Conservation (phyloP, 2,888 invertebrate species). For the Melanotus villosus region DNA sequence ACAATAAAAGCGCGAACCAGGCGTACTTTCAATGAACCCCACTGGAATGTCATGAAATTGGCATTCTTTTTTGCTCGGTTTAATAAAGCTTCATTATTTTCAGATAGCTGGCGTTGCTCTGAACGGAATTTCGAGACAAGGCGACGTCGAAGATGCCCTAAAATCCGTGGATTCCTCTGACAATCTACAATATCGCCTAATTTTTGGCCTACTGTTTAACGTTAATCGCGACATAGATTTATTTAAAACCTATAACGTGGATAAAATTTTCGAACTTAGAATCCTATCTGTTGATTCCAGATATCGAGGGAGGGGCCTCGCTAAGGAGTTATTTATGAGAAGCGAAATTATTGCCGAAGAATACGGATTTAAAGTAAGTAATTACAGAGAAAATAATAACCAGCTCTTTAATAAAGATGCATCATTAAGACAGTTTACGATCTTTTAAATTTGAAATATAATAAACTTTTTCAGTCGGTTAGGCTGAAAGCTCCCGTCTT, state of each 20-base stretch:
- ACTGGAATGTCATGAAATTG: conserved; percentile 42
- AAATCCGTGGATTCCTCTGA: conserved; percentile 77
- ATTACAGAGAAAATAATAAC: too few species aligned
- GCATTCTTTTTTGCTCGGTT: conserved; percentile 42
- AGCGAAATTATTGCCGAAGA: conserved; percentile 78
- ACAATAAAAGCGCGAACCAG: conserved; percentile 38
- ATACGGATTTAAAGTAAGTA: conserved; percentile 77
- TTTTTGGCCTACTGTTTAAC: conserved; percentile 82
- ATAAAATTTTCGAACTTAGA: conserved; percentile 83
- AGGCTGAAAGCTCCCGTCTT: too few species aligned
- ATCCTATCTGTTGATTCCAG: conserved; percentile 83
- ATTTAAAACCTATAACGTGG: conserved; percentile 77
- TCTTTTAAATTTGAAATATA: too few species aligned
- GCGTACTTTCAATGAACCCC: conserved; percentile 33
- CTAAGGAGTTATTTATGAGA: conserved; percentile 78
- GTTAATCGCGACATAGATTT: conserved; percentile 80
- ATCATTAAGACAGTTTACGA: too few species aligned
- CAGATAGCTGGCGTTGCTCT: conserved; percentile 85
- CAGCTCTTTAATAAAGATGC: too few species aligned
- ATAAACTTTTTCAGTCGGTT: too few species aligned
- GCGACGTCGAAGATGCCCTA: conserved; percentile 79
- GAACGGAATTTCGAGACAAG: conserved; percentile 82
- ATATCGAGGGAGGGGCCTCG: conserved; percentile 82
- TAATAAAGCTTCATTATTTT: conserved; percentile 57
- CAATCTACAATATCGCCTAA: conserved; percentile 83